A percentile compares a stretch with the other conserved stretches of the same genome.
These are phyloP conservation scores for Trematocara marginatum DNA, from an alignment of 2,113 vertebrate species.

Conservation along the genomic window DNA sequence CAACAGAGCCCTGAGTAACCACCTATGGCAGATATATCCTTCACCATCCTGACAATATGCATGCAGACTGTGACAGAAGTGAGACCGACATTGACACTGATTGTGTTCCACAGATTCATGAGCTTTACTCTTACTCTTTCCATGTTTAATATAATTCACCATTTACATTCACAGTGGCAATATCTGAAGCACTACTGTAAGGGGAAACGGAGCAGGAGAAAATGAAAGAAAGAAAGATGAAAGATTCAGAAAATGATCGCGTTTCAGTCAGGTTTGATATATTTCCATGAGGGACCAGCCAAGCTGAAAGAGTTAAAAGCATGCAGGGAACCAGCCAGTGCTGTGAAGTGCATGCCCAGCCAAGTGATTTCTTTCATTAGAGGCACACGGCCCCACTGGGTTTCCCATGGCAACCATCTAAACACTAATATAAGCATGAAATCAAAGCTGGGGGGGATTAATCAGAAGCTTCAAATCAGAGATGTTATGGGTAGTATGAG, in stretches of 20 bases:
- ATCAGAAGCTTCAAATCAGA: slow-evolving; percentile 24
- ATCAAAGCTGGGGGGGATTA: slow-evolving; percentile 29
- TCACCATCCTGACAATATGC: neutral
- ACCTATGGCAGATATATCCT: neutral
- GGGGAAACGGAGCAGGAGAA: neutral
- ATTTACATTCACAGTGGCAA: neutral
- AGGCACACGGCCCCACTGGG: slow-evolving; percentile 6
- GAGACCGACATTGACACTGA: neutral
- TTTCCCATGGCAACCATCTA: slow-evolving; percentile 35
- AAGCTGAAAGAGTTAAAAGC: slow-evolving; percentile 1
- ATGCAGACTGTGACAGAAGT: neutral
- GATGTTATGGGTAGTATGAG: neutral
- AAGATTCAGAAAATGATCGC: neutral
- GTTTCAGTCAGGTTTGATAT: neutral
- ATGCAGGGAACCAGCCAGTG: neutral
- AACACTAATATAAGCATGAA: slow-evolving; percentile 19
- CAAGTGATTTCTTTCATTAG: slow-evolving; percentile 39
- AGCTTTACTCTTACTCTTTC: neutral
- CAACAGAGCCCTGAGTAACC: neutral
- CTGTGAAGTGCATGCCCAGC: slow-evolving; percentile 37
- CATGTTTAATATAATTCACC: neutral
- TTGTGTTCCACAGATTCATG: neutral
- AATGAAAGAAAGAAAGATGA: neutral
- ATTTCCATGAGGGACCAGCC: neutral
- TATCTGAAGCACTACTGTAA: neutral